A percentile compares a stretch with the other conserved stretches of the same genome.
phyloP scores from a whole-genome alignment of 30 jellyfish, hydroid and myxozoan species.

The Nemopilema nomurai region DNA sequence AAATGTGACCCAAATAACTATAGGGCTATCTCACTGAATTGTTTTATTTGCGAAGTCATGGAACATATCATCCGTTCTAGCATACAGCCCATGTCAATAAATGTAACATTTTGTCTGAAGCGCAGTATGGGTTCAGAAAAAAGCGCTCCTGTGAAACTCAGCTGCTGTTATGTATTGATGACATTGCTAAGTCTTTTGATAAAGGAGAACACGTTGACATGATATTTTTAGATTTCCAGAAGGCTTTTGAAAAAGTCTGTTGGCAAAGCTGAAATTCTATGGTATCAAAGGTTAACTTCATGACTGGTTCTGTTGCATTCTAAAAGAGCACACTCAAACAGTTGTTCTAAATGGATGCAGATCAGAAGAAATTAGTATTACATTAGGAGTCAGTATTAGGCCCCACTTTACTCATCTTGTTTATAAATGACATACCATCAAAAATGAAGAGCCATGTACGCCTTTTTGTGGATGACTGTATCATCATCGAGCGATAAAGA shows the following conservation, averaged over 20 bases:
- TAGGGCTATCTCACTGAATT: conserved; percentile 51
- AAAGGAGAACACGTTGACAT: background rate
- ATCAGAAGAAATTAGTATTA: conserved; percentile 22
- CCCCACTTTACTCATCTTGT: conserved; percentile 37
- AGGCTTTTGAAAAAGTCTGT: conserved; percentile 18
- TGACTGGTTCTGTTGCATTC: conserved; percentile 8
- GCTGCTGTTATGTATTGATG: conserved; percentile 15
- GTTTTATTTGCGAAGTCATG: conserved; percentile 34
- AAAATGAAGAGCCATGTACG: conserved; percentile 36
- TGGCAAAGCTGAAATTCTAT: conserved; percentile 4
- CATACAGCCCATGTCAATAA: conserved; percentile 21
- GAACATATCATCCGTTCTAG: conserved; percentile 41
- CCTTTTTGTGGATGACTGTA: conserved; percentile 19
- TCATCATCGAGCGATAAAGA: background rate
- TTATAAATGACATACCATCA: conserved; percentile 52
- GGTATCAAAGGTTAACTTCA: conserved; percentile 31
- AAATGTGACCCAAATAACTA: conserved; percentile 43
- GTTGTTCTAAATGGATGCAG: conserved; percentile 28
- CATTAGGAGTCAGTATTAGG: conserved; percentile 53
- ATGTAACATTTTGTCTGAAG: background rate
- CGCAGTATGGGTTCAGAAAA: conserved; percentile 15
- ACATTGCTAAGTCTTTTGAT: background rate
- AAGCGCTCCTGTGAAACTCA: conserved; percentile 15
- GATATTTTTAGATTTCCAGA: conserved; percentile 2
- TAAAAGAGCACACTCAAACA: conserved; percentile 27